Percentiles rank a stretch among this genome's conserved stretches.
phyloP scores from a whole-genome alignment of 2,113 vertebrate genomes.

The Neomonachus schauinslandi region DNA sequence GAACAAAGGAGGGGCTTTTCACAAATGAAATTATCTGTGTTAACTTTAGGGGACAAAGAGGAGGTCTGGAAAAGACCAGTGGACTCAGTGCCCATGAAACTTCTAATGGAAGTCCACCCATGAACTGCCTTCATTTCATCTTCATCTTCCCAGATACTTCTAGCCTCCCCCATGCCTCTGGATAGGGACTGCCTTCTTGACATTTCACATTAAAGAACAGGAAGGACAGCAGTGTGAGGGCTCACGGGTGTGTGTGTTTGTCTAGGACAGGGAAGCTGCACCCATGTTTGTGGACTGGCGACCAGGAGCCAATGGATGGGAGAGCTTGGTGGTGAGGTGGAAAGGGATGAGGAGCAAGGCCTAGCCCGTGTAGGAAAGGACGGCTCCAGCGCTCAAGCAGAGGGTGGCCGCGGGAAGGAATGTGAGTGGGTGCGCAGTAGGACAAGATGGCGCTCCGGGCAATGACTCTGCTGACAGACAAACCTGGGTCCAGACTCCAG shows the following conservation, averaged over 20 bases:
- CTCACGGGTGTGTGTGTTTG: too few relatives aligned
- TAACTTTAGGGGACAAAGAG: background rate
- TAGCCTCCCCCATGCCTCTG: background rate
- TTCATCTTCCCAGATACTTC: background rate
- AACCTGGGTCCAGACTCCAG: too few relatives aligned
- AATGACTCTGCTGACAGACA: background rate
- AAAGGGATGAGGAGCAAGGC: background rate
- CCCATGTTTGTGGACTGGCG: background rate
- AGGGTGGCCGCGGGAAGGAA: rapidly evolving
- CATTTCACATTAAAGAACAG: background rate
- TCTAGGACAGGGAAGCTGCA: background rate
- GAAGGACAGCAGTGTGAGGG: background rate
- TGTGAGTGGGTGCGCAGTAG: rapidly evolving
- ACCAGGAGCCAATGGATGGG: background rate
- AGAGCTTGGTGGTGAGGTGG: too few relatives aligned
- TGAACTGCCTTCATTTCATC: background rate
- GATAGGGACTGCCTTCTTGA: background rate
- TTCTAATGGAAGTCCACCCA: too few relatives aligned
- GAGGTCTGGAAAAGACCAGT: background rate
- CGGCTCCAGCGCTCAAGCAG: rapidly evolving
- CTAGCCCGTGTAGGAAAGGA: rapidly evolving
- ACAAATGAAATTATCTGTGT: background rate
- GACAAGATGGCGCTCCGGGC: rapidly evolving
- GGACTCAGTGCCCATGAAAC: background rate
- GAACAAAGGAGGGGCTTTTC: background rate